These are phyloP conservation scores for Parnassius orleans DNA, from an alignment of 2,888 invertebrate genomes.

Conservation along the genomic window DNA sequence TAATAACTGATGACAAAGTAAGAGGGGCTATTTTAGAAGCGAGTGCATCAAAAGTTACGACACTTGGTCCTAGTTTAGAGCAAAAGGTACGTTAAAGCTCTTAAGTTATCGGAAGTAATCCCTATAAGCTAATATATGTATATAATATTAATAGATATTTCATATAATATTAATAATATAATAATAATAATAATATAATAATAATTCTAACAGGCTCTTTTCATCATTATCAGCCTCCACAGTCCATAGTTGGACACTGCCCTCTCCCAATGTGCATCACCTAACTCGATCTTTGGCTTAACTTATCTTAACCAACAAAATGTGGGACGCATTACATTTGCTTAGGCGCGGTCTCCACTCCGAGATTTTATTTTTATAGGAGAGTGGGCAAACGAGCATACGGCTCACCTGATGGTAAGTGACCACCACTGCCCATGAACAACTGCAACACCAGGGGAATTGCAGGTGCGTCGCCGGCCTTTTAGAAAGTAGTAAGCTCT, in stretches of 20 bases:
- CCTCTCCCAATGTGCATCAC: neutral
- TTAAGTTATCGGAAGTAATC: neutral
- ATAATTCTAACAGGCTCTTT: neutral
- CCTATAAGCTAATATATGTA: neutral
- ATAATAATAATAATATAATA: too few relatives aligned
- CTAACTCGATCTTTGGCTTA: too few relatives aligned
- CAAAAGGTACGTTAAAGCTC: conserved; percentile 76
- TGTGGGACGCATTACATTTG: too few relatives aligned
- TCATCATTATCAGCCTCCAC: neutral
- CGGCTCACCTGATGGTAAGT: too few relatives aligned
- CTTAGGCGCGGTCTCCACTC: too few relatives aligned
- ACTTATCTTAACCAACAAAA: too few relatives aligned
- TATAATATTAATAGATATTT: neutral
- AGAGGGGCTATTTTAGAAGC: conserved; percentile 43
- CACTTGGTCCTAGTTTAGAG: conserved; percentile 84
- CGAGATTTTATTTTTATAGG: too few relatives aligned
- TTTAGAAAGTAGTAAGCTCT: too few relatives aligned
- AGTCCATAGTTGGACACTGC: neutral
- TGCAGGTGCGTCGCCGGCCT: too few relatives aligned
- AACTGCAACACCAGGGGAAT: too few relatives aligned
- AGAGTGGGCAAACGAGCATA: too few relatives aligned
- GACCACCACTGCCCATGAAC: too few relatives aligned
- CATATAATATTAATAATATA: neutral
- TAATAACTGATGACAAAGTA: conserved; percentile 59
- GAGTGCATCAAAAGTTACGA: conserved; percentile 63